Base-by-base conservation (phyloP, 2,888 invertebrate species). In the Chelonus formosanus region DNA sequence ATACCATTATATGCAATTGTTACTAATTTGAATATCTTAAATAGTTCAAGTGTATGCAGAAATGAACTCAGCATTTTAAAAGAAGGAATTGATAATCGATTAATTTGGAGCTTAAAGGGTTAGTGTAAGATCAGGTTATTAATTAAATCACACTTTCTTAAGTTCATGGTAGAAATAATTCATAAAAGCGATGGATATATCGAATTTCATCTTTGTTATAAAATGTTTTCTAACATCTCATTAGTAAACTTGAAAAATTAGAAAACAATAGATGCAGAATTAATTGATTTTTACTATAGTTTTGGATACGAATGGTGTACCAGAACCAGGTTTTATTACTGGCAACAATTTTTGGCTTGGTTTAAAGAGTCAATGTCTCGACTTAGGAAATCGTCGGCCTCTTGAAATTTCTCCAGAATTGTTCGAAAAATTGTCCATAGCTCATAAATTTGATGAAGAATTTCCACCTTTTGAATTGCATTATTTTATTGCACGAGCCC, bases 281-380 rank as follows among this genome's bases (percentile, higher is more conserved):
- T 20, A 1, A 20, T 20, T 20, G 2, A 20, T 10, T 48, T 48
- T 63, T 34, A 35, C 50, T 69, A 2, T 71, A 84, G 89, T 87
- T 72, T 75, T 89, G 48, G 89, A 89, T 76, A 85, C 88, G 3
- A 89, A 88, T 62, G 89, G 89, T 6, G 79, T 78, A n/a, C 87
- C 88, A 3, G 84, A 83, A 1, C 74, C 87, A 0, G 88, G 88
- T 3, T 89, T 89, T 74, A 75, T 88, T 1, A 87, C 87, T 71
- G 89, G 89, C 0, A 87, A 89, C 69, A 89, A 88, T 78, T 86
- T 86, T 59, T 89, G 89, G 89, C 72, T 89, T 45, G 89, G 89
- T 6, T 86, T 86, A 34, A 84, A 82, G 48, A 81, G 81, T 47
- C 86, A 87, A 10, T 89, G 89, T 73, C 71, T 79, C 3, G 86